Conservation (phyloP, 1,140 invertebrate genomes). For the Drosophila kepulauana region DNA sequence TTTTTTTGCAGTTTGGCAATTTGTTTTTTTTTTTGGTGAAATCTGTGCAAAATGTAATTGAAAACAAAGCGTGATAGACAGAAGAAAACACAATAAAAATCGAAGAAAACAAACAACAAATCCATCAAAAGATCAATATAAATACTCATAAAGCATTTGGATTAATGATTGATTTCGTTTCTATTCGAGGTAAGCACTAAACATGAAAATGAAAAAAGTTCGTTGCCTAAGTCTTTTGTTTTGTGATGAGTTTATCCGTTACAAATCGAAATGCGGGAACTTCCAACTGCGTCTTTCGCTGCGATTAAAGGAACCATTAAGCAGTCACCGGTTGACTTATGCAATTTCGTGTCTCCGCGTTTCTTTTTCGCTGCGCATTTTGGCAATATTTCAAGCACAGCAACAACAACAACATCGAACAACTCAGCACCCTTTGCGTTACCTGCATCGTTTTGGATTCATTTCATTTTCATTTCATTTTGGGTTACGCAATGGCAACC, state of each 20-base stretch:
- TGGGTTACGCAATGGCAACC: constrained; percentile 56
- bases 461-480: constrained; percentile 10
- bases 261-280: neutral
- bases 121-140: constrained; percentile 39
- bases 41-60: constrained; percentile 70
- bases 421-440: constrained; percentile 17
- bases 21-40: constrained; percentile 59
- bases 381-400: constrained; percentile 29
- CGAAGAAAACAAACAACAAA: constrained; percentile 21
- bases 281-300: neutral
- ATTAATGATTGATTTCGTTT: constrained; percentile 42
- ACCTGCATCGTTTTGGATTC: constrained; percentile 28
- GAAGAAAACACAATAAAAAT: constrained; percentile 24
- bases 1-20: constrained; percentile 52
- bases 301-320: constrained; percentile 13
- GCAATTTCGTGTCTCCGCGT: constrained; percentile 36
- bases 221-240: constrained; percentile 63
- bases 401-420: neutral
- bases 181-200: constrained; percentile 54
- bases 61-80: constrained; percentile 57
- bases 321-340: constrained; percentile 17
- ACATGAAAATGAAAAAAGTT: constrained; percentile 40
- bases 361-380: constrained; percentile 25
- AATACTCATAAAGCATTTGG: constrained; percentile 35
- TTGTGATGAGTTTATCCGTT: neutral